These are phyloP conservation scores for Icerya purchasi DNA, from an alignment of 2,888 invertebrate genomes.

Conservation along the genomic window DNA sequence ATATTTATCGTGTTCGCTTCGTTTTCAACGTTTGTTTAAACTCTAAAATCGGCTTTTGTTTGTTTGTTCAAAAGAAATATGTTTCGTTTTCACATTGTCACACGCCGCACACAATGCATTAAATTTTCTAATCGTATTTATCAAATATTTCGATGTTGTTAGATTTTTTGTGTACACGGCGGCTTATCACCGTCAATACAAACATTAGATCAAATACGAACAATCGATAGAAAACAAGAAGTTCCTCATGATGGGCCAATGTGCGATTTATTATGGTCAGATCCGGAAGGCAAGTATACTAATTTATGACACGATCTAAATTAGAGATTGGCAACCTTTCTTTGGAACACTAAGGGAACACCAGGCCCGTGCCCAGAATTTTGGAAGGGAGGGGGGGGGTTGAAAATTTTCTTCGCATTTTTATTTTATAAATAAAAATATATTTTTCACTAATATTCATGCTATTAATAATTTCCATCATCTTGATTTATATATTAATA, in stretches of 20 bases:
- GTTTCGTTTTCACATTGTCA: background rate
- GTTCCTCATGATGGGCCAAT: slow-evolving; percentile 96
- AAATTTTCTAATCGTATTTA: background rate
- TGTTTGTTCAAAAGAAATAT: background rate
- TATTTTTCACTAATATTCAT: no score
- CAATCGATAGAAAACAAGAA: slow-evolving; percentile 97
- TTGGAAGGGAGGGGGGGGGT: no score
- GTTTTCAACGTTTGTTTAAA: no score
- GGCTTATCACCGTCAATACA: slow-evolving; percentile 96
- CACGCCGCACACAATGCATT: background rate
- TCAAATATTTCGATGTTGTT: slow-evolving; percentile 16
- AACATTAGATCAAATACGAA: slow-evolving; percentile 92
- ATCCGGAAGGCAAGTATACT: slow-evolving; percentile 86
- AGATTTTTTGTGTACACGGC: slow-evolving; percentile 98
- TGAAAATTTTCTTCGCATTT: no score
- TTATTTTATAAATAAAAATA: no score
- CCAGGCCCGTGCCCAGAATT: no score
- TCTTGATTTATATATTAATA: no score
- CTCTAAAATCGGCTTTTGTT: background rate
- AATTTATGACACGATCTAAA: no score
- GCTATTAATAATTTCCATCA: no score
- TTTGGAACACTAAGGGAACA: no score
- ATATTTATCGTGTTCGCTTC: no score
- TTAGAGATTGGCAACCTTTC: no score
- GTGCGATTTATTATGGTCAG: slow-evolving; percentile 98